Evolutionary conservation across 2,113 vertebrate genomes (phyloP).

Genomic region (Haplochromis burtoni): DNA sequence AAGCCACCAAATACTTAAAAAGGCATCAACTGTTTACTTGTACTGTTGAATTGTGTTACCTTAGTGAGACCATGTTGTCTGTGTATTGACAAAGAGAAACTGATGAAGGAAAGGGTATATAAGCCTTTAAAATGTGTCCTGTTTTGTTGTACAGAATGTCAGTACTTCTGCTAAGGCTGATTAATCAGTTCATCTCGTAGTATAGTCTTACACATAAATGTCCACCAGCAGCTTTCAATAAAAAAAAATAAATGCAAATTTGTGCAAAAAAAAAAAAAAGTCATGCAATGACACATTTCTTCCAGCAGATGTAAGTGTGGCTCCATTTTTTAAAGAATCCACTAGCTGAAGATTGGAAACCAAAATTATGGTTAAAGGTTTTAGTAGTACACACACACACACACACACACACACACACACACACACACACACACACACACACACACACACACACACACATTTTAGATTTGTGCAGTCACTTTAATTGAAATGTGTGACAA

Average conservation of each 20-base stretch:
- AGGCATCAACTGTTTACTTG: not conserved
- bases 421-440: not conserved
- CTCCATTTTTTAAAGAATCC: not conserved
- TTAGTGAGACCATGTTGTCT: not conserved
- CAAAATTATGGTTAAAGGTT: not conserved
- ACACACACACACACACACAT: rapidly evolving
- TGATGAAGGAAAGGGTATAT: not conserved
- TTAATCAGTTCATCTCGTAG: not conserved
- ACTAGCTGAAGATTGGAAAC: not conserved
- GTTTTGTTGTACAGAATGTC: not conserved
- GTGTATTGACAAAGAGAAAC: not conserved
- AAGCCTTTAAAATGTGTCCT: not conserved
- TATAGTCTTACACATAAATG: not conserved
- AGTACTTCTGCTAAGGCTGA: not conserved
- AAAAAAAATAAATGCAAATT: not conserved
- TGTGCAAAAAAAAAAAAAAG: not conserved
- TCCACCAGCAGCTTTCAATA: not conserved
- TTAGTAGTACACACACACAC: not conserved
- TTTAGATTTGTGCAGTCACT: not conserved
- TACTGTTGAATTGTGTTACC: not conserved
- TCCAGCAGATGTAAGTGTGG: constrained; percentile 58
- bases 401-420: not conserved
- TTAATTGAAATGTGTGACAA: not conserved
- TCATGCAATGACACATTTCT: not conserved
- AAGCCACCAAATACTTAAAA: not conserved